Evolutionary conservation across 2,888 invertebrate genomes (phyloP).

Genomic region (Rhaphigaster nebulosa): DNA sequence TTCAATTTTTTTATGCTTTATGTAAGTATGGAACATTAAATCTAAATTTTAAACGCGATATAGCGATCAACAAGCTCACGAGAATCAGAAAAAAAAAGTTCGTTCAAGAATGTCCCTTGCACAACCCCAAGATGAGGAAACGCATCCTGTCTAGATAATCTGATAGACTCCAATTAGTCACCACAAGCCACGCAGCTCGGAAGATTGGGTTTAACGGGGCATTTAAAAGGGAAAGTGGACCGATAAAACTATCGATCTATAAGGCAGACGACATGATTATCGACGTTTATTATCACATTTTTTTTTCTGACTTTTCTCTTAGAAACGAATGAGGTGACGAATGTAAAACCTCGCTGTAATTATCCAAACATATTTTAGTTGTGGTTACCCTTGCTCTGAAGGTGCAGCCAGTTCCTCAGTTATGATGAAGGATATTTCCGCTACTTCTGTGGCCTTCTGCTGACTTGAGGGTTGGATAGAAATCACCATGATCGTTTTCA

Average conservation of each 20-base stretch:
- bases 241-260: not conserved
- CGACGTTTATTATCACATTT: not conserved
- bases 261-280: not conserved
- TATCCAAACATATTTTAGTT: not conserved
- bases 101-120: not conserved
- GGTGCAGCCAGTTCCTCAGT: not conserved
- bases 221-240: not conserved
- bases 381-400: not conserved
- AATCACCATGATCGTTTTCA: not conserved
- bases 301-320: not conserved
- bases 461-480: not conserved
- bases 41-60: not conserved
- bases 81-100: not conserved
- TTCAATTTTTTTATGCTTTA: too few relatives aligned
- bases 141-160: not conserved
- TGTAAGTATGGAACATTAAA: too few relatives aligned
- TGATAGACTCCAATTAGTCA: not conserved
- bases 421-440: conserved; percentile 3
- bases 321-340: not conserved
- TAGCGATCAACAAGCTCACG: not conserved
- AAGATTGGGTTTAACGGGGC: not conserved
- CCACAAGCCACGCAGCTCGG: not conserved
- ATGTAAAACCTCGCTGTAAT: not conserved
- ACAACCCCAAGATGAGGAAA: not conserved
- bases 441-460: not conserved